Evolutionary conservation across 2,113 vertebrate genomes (phyloP).

Genomic region (Calonectris borealis): DNA sequence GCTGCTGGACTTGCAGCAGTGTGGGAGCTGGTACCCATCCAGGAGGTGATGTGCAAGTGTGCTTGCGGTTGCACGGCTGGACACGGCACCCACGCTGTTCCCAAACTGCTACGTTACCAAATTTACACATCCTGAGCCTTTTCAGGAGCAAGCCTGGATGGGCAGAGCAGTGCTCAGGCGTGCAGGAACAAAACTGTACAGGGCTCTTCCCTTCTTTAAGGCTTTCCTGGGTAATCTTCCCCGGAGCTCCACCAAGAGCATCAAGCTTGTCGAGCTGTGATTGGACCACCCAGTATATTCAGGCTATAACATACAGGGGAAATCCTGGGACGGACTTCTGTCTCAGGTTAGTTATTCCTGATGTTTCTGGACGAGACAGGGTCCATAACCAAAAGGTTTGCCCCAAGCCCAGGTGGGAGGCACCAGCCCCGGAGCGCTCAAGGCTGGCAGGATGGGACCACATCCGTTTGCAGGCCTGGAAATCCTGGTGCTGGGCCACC

Average conservation of each 20-base stretch:
- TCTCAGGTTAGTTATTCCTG: not conserved
- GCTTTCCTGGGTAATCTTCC: not conserved
- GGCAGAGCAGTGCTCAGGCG: not conserved
- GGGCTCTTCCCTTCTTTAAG: not conserved
- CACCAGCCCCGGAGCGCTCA: rapidly evolving
- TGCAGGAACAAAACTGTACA: not conserved
- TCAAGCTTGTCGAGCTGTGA: not conserved
- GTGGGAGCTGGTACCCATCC: not conserved
- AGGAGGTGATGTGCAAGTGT: not conserved
- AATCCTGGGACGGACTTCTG: not conserved
- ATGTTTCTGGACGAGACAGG: not conserved
- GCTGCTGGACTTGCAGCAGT: not conserved
- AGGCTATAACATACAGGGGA: rapidly evolving
- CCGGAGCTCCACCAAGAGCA: not conserved
- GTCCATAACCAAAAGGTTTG: not conserved
- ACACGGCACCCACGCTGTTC: not conserved
- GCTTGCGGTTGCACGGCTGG: rapidly evolving
- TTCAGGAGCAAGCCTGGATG: not conserved
- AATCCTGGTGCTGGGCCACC: not conserved
- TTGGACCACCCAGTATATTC: rapidly evolving
- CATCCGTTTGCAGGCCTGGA: not conserved
- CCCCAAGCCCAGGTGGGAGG: not conserved
- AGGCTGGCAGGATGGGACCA: not conserved
- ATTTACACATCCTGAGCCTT: not conserved
- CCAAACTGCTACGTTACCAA: not conserved